Conservation (phyloP, 2,888 invertebrate genomes). For the Drosophila basisetae region DNA sequence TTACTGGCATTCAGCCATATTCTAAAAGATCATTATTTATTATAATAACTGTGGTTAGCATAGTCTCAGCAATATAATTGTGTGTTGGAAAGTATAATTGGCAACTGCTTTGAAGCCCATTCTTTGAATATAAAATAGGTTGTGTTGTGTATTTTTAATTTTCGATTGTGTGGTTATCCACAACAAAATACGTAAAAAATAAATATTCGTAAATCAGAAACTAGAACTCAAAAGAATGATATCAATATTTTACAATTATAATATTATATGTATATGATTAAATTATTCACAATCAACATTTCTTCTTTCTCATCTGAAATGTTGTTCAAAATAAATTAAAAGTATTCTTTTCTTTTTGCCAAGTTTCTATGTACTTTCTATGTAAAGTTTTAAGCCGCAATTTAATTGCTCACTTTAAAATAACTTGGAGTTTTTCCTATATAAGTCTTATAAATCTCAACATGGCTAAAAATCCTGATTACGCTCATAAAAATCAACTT, state of each 20-base stretch:
- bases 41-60: background rate
- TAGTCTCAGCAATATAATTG: background rate
- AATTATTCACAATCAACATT: background rate
- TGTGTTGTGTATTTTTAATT: background rate
- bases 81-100: background rate
- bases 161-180: background rate
- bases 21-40: background rate
- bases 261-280: background rate
- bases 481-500: slow-evolving; percentile 65
- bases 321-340: background rate
- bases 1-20: background rate
- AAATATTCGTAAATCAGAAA: background rate
- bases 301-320: background rate
- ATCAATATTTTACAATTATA: background rate
- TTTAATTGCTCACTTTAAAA: background rate
- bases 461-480: background rate
- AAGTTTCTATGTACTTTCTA: background rate
- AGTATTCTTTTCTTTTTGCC: background rate
- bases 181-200: background rate
- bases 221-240: background rate
- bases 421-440: background rate
- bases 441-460: background rate
- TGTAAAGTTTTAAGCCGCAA: background rate
- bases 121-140: background rate
- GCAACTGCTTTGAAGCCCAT: background rate